Percentiles rank a stretch among this genome's conserved stretches.
These are phyloP conservation scores for Ptyas mucosa DNA, from an alignment of 2,113 vertebrate genomes.

Conservation along the genomic window DNA sequence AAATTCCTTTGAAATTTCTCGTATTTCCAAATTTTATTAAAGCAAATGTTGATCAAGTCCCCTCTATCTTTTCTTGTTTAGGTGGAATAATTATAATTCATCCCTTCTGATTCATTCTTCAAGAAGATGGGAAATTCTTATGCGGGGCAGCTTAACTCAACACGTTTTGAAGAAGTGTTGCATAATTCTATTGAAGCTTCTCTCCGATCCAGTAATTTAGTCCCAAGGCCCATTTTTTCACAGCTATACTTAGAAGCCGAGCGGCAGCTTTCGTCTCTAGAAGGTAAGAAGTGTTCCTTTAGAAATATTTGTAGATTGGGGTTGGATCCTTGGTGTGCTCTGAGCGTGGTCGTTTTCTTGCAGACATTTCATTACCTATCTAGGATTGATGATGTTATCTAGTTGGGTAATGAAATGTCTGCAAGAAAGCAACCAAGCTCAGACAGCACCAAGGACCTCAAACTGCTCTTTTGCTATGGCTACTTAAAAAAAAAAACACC, in stretches of 20 bases:
- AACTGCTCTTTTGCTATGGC: neutral
- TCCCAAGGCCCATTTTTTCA: conserved; percentile 91
- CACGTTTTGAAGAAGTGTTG: conserved; percentile 92
- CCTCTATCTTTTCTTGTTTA: neutral
- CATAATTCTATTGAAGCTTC: conserved; percentile 97
- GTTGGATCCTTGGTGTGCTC: neutral
- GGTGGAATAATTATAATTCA: neutral
- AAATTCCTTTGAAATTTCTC: neutral
- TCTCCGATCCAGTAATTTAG: conserved; percentile 86
- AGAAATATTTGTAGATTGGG: neutral
- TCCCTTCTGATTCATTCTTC: neutral
- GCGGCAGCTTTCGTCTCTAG: conserved; percentile 74
- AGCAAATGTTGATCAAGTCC: conserved; percentile 20
- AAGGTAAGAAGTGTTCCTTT: conserved; percentile 71
- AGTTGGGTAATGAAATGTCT: neutral
- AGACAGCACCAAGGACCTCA: neutral
- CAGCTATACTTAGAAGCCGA: conserved; percentile 94
- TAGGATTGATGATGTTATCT: neutral
- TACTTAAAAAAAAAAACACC: neutral
- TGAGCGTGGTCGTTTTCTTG: neutral
- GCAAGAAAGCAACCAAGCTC: neutral
- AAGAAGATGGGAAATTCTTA: conserved; percentile 94
- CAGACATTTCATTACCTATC: neutral
- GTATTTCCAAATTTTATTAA: conserved; percentile 13
- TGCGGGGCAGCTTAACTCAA: conserved; percentile 89